Conservation (phyloP, 2,888 invertebrate species). For the Lydus trimaculatus region DNA sequence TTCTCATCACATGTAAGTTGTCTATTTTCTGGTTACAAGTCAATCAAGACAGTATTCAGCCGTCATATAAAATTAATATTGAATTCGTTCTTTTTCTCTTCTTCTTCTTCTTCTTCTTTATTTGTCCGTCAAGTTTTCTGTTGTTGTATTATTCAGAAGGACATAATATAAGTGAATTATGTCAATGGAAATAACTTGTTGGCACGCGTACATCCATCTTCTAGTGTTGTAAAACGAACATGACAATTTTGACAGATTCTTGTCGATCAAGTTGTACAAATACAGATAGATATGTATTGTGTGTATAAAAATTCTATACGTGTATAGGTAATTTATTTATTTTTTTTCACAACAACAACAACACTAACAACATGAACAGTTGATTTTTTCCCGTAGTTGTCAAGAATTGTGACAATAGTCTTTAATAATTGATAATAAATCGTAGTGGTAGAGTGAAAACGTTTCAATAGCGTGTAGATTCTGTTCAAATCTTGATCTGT, state of each 20-base stretch:
- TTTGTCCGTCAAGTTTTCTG: background rate
- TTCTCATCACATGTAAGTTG: background rate
- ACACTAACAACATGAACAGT: background rate
- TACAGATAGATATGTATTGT: background rate
- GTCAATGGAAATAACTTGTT: conserved; percentile 16
- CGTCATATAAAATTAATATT: background rate
- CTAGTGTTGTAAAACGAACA: conserved; percentile 33
- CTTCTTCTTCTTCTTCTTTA: background rate
- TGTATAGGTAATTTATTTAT: background rate
- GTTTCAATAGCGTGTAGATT: too few relatives aligned
- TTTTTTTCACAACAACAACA: background rate
- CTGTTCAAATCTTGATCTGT: too few relatives aligned
- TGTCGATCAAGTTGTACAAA: conserved; percentile 38
- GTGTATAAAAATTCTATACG: background rate
- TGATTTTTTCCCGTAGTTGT: background rate
- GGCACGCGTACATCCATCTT: conserved; percentile 32
- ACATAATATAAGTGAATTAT: conserved; percentile 9
- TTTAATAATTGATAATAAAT: background rate
- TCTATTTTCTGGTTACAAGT: background rate
- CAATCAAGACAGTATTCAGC: conserved; percentile 3
- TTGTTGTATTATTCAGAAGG: conserved; percentile 5
- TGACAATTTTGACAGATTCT: conserved; percentile 39
- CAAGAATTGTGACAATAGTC: background rate
- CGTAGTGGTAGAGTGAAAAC: background rate
- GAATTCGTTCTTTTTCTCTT: background rate